These are phyloP conservation scores for Myotis daubentonii DNA, from an alignment of 2,797 vertebrate genomes.

Conservation along the genomic window DNA sequence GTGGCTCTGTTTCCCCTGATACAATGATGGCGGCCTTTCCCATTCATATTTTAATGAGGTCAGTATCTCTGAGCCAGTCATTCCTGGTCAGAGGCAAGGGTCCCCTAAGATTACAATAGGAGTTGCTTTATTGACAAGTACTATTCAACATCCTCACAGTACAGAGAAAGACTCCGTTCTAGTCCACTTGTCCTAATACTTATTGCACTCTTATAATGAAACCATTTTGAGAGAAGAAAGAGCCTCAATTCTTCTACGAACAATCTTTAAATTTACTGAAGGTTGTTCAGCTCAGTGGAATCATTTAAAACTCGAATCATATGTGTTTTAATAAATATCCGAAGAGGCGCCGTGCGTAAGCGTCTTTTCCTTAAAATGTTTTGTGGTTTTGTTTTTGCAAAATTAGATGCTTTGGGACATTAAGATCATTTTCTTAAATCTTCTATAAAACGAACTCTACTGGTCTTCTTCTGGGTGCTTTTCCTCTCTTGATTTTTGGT, in stretches of 20 bases:
- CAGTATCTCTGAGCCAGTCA: conserved; percentile 92
- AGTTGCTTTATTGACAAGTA: conserved; percentile 94
- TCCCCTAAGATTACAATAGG: conserved; percentile 90
- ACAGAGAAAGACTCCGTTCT: conserved; percentile 92
- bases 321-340: not conserved
- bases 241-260: conserved; percentile 68
- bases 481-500: not conserved
- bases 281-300: conserved; percentile 38
- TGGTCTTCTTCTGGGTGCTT: not conserved
- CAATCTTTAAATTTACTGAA: conserved; percentile 54
- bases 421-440: not conserved
- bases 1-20: conserved; percentile 82
- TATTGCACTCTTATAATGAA: conserved; percentile 80
- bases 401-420: not conserved
- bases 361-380: not conserved
- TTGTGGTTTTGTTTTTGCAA: not conserved
- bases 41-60: conserved; percentile 96
- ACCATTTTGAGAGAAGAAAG: conserved; percentile 77
- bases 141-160: conserved; percentile 91
- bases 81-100: conserved; percentile 87
- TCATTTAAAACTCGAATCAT: conserved; percentile 1
- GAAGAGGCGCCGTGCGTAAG: not conserved
- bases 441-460: not conserved
- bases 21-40: conserved; percentile 90
- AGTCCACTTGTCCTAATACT: conserved; percentile 82